phyloP scores from a whole-genome alignment of 2,888 invertebrate species.

The Andricus quercusramuli region DNA sequence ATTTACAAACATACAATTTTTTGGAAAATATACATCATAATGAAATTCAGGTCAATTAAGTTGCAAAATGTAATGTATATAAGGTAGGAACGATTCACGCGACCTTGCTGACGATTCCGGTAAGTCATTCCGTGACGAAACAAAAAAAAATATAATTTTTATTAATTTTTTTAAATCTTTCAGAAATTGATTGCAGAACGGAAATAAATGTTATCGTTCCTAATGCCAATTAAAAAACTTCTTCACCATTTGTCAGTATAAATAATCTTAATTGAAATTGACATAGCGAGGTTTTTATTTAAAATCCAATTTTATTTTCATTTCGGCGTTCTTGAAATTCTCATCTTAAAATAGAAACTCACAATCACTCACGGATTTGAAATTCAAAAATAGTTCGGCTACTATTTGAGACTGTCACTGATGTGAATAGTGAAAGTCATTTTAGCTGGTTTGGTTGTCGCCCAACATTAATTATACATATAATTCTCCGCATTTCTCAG shows the following conservation, averaged over 20 bases:
- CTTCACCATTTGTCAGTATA: not conserved
- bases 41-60: too few relatives aligned
- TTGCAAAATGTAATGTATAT: too few relatives aligned
- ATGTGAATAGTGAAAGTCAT: constrained; percentile 35
- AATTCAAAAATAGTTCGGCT: constrained; percentile 33
- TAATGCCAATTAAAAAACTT: too few relatives aligned
- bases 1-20: too few relatives aligned
- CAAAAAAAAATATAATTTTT: too few relatives aligned
- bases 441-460: constrained; percentile 7
- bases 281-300: constrained; percentile 11
- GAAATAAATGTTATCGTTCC: too few relatives aligned
- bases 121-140: too few relatives aligned
- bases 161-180: too few relatives aligned
- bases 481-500: not conserved
- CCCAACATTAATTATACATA: constrained; percentile 20
- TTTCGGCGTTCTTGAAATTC: not conserved
- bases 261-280: not conserved
- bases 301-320: constrained; percentile 21
- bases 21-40: too few relatives aligned
- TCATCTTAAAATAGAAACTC: constrained; percentile 4
- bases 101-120: too few relatives aligned
- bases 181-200: too few relatives aligned
- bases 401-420: not conserved
- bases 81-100: too few relatives aligned
- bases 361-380: constrained; percentile 15